Evolutionary conservation across 2,113 vertebrate genomes (phyloP), one percentile per base, ranked within the genome.

Genomic region (Ursus arctos): DNA sequence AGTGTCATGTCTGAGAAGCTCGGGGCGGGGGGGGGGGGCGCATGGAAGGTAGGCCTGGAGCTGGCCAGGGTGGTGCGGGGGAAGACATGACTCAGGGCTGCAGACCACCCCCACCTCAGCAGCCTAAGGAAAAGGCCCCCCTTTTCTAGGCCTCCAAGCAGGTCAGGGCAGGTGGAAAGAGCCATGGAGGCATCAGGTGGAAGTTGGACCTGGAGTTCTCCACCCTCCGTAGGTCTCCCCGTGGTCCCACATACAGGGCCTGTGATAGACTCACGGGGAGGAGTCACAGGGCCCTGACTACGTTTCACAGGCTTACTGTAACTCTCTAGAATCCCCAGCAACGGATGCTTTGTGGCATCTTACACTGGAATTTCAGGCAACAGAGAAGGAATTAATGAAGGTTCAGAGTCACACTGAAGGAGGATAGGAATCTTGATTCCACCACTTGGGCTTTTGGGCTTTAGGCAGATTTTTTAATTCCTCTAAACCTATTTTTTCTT

Each of bases 21-120:
- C 1, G 88, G 97, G 21, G 97, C 97, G 21, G 97, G 93, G 69
- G 99, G 98, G n/a, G n/a, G n/a, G n/a, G n/a, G n/a, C n/a, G 98
- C 69, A 91, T 97, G 43, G 93, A 97, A 98, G n/a, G n/a, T n/a
- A n/a, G n/a, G n/a, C n/a, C n/a, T n/a, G n/a, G n/a, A n/a, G n/a
- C n/a, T n/a, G n/a, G n/a, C n/a, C n/a, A n/a, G n/a, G n/a, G n/a
- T n/a, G n/a, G n/a, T n/a, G n/a, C n/a, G n/a, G n/a, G n/a, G n/a
- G n/a, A n/a, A n/a, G n/a, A n/a, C n/a, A n/a, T n/a, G n/a, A n/a
- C n/a, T n/a, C n/a, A n/a, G n/a, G n/a, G n/a, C n/a, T n/a, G n/a
- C n/a, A n/a, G n/a, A n/a, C n/a, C n/a, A n/a, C n/a, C n/a, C n/a
- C n/a, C n/a, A n/a, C n/a, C n/a, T n/a, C n/a, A n/a, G n/a, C n/a